A percentile compares a stretch with the other conserved stretches of the same genome.
Conservation (phyloP, 2,888 invertebrate genomes). For the Cheilosia urbana region DNA sequence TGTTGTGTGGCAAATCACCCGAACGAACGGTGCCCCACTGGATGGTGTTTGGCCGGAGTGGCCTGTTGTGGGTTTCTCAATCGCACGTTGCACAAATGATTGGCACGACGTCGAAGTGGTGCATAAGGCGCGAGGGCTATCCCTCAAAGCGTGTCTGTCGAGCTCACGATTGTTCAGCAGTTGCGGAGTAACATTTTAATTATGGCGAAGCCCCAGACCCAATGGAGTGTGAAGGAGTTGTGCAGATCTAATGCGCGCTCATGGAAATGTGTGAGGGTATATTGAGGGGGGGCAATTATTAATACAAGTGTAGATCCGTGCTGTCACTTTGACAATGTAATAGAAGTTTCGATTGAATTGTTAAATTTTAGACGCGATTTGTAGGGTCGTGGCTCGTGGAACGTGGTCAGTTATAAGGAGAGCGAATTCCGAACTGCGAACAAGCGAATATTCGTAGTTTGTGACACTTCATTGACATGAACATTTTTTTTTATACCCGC, state of each 20-base stretch:
- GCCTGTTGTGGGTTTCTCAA: conserved; percentile 68
- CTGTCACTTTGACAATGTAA: conserved; percentile 59
- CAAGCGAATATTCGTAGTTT: too few relatives aligned
- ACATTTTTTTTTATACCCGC: too few relatives aligned
- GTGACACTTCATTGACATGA: too few relatives aligned
- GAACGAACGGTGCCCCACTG: conserved; percentile 30
- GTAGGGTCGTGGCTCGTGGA: neutral
- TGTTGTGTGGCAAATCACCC: conserved; percentile 73
- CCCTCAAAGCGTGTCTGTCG: conserved; percentile 71
- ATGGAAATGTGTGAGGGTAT: conserved; percentile 18
- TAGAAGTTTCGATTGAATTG: conserved; percentile 36
- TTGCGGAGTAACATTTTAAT: conserved; percentile 71
- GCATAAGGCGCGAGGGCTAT: conserved; percentile 47
- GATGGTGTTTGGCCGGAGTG: conserved; percentile 29
- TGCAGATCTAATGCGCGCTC: conserved; percentile 22
- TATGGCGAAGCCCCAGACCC: conserved; percentile 47
- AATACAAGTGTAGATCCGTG: conserved; percentile 3
- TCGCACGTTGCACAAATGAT: conserved; percentile 53
- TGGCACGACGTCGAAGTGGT: conserved; percentile 56
- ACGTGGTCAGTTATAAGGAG: too few relatives aligned
- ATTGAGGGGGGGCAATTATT: conserved; percentile 20
- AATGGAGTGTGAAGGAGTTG: conserved; percentile 66
- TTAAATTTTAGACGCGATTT: conserved; percentile 1
- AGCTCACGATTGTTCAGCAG: conserved; percentile 64
- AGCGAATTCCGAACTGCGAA: too few relatives aligned